Evolutionary conservation across 1,140 invertebrate species (phyloP), one percentile per base, ranked within the genome.

Genomic region (Anthonomus grandis): DNA sequence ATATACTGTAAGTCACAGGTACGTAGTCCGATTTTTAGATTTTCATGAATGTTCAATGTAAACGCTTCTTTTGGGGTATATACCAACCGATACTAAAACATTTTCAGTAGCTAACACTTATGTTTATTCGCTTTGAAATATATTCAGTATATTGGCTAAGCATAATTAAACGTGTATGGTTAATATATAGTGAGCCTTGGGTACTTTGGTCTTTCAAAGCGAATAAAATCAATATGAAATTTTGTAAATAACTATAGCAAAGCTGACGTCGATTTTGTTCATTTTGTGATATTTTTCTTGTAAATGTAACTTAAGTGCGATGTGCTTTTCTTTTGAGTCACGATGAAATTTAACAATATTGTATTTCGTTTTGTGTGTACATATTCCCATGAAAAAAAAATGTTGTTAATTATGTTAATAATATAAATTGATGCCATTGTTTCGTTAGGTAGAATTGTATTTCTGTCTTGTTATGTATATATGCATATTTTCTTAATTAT

Each of bases 251-350:
- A 48, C 34, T 31, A 56, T 41, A 54, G 23, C 22, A 39, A 50
- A 45, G 6, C 34, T 21, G 13, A 10, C 15, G 48, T 58, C 31
- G 48, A 39, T 49, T 53, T 57, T 46, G 50, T 56, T 64, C 21
- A 58, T 60, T 64, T 62, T 64, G 62, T 65, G 64, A 65, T 65
- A 65, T 57, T 62, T 64, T 66, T 58, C 42, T 45, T 57, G 51
- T 64, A 59, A 54, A 50, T 55, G 53, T 53, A 27, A 58, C 23
- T 24, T 61, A 42, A 37, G 52, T 36, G 36, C n/a, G n/a, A n/a
- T n/a, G n/a, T n/a, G 44, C 36, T 44, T 34, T 27, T 52, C 13
- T 12, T 37, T 27, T 25, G 56, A 62, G 64, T 60, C 64, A 65
- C 64, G 64, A 64, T 60, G 38, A 54, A 65, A 64, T 65, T 63